Evolutionary conservation across 2,797 vertebrate genomes (phyloP), one percentile per base, ranked within the genome.

Genomic region (Mus caroli): DNA sequence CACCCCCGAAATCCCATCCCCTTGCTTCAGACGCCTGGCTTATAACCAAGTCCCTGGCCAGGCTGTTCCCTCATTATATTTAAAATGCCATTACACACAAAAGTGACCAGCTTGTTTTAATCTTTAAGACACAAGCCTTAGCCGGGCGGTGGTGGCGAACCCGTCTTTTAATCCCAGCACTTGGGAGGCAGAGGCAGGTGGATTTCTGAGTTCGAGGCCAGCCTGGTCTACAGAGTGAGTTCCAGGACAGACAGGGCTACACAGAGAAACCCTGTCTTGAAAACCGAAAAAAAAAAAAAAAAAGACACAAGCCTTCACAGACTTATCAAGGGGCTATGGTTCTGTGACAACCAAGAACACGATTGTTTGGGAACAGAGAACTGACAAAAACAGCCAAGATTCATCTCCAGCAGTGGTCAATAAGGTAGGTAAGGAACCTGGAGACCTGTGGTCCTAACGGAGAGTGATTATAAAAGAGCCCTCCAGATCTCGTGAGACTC

Each of bases 1-100:
- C 50, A 50, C 50, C 50, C 50, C 60, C 37, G 52, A 50, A 84
- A 78, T 85, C 84, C 60, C 67, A 40, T 69, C 76, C 37, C 73
- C 52, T 85, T 17, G 0, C 64, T 80, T 91, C 22, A 62, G 19
- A 12, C 80, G 40, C 46, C 2, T 75, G 58, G 73, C 54, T 88
- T 54, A 58, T 40, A 71, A 83, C 31, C 52, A 67, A 67, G 11
- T 85, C 73, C 85, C 56, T 85, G n/a, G 85, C 40, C 56, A 80
- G 28, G 22, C 17, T 89, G 37, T 17, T 80, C 54, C 50, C 11
- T 94, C 83, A 54, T 77, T 73, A 88, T 76, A 87, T 90, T 94
- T 88, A 86, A 97, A 93, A 96, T 69, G 28, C 26, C 64, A 43
- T 96, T 91, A 60, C 26, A 93, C 58, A 58, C 82, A 85, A 37